Evolutionary conservation across 2,797 vertebrate species (phyloP).

Genomic region (Urocyon cinereoargenteus): DNA sequence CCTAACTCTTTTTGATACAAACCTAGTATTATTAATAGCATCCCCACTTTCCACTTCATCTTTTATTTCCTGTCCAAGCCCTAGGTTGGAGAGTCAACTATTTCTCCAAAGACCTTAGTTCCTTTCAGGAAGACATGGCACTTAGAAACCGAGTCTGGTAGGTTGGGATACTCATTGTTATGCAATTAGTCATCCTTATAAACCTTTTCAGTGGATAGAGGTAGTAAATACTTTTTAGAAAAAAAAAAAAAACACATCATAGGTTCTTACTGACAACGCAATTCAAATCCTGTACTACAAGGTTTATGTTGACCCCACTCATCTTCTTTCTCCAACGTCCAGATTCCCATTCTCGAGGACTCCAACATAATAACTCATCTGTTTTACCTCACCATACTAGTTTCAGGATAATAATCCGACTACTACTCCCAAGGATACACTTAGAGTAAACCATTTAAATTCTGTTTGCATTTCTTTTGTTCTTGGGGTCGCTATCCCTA

Average conservation of each 20-base stretch:
- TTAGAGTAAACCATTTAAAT: not conserved
- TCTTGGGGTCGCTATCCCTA: not conserved
- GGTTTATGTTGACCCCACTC: conserved; percentile 2
- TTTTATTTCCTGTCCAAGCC: not conserved
- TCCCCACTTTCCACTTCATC: not conserved
- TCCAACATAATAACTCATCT: not conserved
- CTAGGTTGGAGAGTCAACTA: not conserved
- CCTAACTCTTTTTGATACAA: not conserved
- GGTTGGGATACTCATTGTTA: not conserved
- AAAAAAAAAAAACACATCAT: not conserved
- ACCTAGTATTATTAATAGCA: not conserved
- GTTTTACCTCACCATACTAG: not conserved
- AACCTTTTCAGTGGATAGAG: not conserved
- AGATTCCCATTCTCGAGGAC: not conserved
- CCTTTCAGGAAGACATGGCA: not conserved
- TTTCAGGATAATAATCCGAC: not conserved
- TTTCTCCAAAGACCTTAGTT: not conserved
- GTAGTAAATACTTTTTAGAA: not conserved
- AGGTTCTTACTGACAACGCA: not conserved
- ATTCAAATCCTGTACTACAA: conserved; percentile 13
- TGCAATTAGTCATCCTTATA: not conserved
- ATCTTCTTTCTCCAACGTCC: not conserved
- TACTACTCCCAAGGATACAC: not conserved
- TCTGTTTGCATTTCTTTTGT: not conserved
- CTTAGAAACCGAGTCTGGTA: not conserved